Base-by-base conservation (phyloP, 1,140 invertebrate species). In the Protaetia brevitarsis region DNA sequence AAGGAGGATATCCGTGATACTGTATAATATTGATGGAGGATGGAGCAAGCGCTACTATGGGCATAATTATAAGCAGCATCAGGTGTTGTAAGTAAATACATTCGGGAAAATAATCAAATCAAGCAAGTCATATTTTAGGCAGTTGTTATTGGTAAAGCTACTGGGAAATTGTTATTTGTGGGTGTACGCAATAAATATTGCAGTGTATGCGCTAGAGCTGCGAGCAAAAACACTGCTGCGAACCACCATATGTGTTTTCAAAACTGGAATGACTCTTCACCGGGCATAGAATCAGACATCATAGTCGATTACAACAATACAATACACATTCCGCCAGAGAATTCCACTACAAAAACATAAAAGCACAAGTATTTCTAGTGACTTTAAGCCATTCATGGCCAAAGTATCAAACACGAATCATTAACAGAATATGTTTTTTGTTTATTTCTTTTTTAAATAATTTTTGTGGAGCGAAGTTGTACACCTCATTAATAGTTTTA, bases 31-130 rank as follows among this genome's bases (percentile, higher is more conserved):
- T 27, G 78, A 80, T 63, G 77, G 75, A 8, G 61, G 45, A 37
- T 79, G 74, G 74, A 37, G 64, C 6, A 78, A 79, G 66, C 60
- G 77, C 60, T 77, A 72, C 2, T 79, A 76, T 59, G 65, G 66
- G n/a, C 71, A 59, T 13, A 74, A 72, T 34, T 73, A 76, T 63
- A 68, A 72, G 69, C 77, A n/a, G 16, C 74, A 13, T 79, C 77
- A 34, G 74, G 74, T 10, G 70, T 31, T 27, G 73, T 73, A 59
- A 4, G 21, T 5, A 59, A 26, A 26, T 59, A 59, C 28, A 27
- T 8, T 27, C 5, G 6, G 4, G 7, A 8, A 62, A 36, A 34
- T 31, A 8, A 8, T 36, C 16, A 26, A 5, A 10, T 6, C 36
- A 27, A 37, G 6, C 41, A n/a, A n/a, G n/a, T n/a, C n/a, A 3